Evolutionary conservation across 2,797 vertebrate species (phyloP), one percentile per base, ranked within the genome.

Genomic region (Octomys mimax): DNA sequence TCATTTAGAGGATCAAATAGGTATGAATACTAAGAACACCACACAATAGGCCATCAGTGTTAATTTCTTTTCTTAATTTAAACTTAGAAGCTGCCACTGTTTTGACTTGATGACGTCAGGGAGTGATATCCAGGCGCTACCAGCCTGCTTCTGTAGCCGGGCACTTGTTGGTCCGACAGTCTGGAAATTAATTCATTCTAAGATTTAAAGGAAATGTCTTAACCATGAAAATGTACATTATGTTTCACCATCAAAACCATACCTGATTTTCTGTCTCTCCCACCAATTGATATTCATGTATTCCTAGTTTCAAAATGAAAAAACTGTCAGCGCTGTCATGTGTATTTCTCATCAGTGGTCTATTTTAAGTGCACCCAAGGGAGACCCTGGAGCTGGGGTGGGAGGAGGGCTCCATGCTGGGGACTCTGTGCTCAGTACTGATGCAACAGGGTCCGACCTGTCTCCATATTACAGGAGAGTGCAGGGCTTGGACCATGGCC

Each of bases 331-430:
- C 31, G 10, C 82, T 31, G 33, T 52, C 54, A n/a, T 24, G 1
- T 87, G 4, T 8, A 3, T 42, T 73, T 59, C 84, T 81, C 36
- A n/a, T 68, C 57, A 19, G 36, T 61, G 19, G 24, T 91, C 89
- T 97, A 83, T 96, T 93, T 96, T 94, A 94, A 94, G 85, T 42
- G 19, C 39, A 66, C 13, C 73, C 54, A 82, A 8, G 57, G 90
- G 92, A 88, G 70, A 61, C 78, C 85, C 84, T 18, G 54, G 79
- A 68, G 71, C 85, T 42, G 19, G 2, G 18, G 31, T 49, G 42
- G 42, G 5, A 28, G 52, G 49, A 46, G 85, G 1, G 9, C 81
- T 71, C 0, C 49, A 75, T 80, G 59, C 89, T 68, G 11, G 66
- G 70, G 70, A 26, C 49, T 91, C 36, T 46, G 49, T 19, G 79